phyloP scores from a whole-genome alignment of 2,888 invertebrate species.

The Tinea trinotella region DNA sequence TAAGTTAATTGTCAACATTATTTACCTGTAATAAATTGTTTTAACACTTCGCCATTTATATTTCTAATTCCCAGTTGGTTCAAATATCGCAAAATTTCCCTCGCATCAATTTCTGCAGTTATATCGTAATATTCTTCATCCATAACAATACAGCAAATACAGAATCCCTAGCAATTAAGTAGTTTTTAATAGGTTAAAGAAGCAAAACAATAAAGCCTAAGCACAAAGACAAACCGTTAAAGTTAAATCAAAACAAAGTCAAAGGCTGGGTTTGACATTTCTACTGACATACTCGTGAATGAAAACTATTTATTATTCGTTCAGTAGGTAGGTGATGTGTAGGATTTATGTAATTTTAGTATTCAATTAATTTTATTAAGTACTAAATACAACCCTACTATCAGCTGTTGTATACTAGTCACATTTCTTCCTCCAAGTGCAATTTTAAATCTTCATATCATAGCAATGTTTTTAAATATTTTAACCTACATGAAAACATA shows the following conservation, averaged over 20 bases:
- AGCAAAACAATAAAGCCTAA: constrained; percentile 1
- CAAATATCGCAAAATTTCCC: constrained; percentile 80
- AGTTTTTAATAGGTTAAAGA: not conserved
- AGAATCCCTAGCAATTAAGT: not conserved
- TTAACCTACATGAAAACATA: not conserved
- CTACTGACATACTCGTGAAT: not conserved
- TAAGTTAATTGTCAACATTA: not conserved
- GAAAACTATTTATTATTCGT: too few species aligned
- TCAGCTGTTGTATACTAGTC: not conserved
- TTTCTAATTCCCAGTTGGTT: constrained; percentile 84
- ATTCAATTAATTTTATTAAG: too few species aligned
- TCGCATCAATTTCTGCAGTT: constrained; percentile 75
- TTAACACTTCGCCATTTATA: constrained; percentile 80
- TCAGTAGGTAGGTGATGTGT: too few species aligned
- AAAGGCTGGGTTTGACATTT: not conserved
- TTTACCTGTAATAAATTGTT: constrained; percentile 84
- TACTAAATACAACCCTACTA: not conserved
- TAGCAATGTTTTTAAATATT: not conserved
- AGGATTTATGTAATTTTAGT: too few species aligned
- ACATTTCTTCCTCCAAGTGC: not conserved
- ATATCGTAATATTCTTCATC: constrained; percentile 44
- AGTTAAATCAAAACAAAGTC: not conserved
- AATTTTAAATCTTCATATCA: too few species aligned
- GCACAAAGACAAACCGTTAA: constrained; percentile 2
- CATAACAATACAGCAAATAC: constrained; percentile 27